Evolutionary conservation across 1,140 invertebrate species (phyloP), one percentile per base, ranked within the genome.

Genomic region (Holotrichia oblita): DNA sequence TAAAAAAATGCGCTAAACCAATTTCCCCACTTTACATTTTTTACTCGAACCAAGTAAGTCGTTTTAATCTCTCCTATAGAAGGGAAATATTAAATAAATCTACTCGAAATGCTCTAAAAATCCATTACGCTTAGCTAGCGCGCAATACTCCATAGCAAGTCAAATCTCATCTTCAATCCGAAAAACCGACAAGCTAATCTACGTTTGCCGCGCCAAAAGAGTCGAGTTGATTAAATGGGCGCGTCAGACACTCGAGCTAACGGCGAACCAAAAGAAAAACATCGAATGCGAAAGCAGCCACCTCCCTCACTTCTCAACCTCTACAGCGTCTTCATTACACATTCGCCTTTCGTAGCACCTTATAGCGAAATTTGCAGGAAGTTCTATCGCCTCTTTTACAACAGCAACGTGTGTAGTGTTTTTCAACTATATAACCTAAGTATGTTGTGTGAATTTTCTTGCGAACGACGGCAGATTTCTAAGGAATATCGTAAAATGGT

Each of bases 161-260:
- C 48, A 17, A 55, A 55, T 55, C 48, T 17, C 12, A 55, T 55
- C 48, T 17, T 7, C 48, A 55, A 55, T 55, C n/a, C 48, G 27
- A 17, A 14, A 6, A 55, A 55, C 48, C 48, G 48, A 55, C 48
- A 55, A 55, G 48, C 48, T 55, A 55, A 55, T 55, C 17, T 55
- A 55, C 48, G 48, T 14, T 55, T 6, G 1, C 48, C n/a, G 48
- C 48, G 6, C 3, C 6, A 17, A 55, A 17, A n/a, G 14, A 12
- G 48, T 55, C 14, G 48, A 55, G 48, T 55, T 55, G 48, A 55
- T 55, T 55, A 55, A 55, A 55, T 17, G 48, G 48, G 48, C 48
- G 48, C 48, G 12, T 55, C 14, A 55, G 48, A 55, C 48, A 55
- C 48, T 55, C n/a, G 0, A 55, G 48, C 48, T 55, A 55, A 55